Conservation (phyloP, 2,797 vertebrate species). For the Synaphobranchus kaupii region DNA sequence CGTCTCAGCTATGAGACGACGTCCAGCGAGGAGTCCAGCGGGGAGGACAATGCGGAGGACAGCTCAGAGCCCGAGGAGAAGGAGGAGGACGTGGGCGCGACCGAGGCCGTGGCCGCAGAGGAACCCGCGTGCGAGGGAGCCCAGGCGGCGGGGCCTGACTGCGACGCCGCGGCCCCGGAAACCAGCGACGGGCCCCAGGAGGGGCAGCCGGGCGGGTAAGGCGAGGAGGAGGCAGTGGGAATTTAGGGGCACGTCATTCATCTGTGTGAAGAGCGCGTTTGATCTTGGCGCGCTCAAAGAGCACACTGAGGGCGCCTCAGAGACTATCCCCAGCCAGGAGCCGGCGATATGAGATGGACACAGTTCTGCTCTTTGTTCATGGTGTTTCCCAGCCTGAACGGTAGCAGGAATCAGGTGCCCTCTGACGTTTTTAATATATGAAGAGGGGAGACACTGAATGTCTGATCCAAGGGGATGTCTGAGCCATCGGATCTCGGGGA, state of each 20-base stretch:
- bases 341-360: slow-evolving; percentile 30
- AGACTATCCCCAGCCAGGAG: slow-evolving; percentile 7
- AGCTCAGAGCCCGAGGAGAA: slow-evolving; percentile 63
- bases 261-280: slow-evolving; percentile 22
- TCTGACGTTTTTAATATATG: slow-evolving; percentile 45
- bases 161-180: slow-evolving; percentile 52
- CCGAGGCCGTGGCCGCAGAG: neutral
- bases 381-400: slow-evolving; percentile 38
- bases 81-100: slow-evolving; percentile 40
- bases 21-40: slow-evolving; percentile 93
- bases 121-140: slow-evolving; percentile 37
- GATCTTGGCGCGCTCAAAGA: slow-evolving; percentile 28
- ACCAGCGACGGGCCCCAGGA: slow-evolving; percentile 55
- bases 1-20: slow-evolving; percentile 88
- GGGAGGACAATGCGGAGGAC: slow-evolving; percentile 81
- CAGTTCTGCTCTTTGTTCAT: slow-evolving; percentile 47
- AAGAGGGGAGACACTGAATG: slow-evolving; percentile 7
- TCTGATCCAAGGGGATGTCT: neutral
- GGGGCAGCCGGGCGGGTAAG: slow-evolving; percentile 70
- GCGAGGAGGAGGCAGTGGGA: slow-evolving; percentile 24
- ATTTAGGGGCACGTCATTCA: neutral
- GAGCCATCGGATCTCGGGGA: neutral
- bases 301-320: slow-evolving; percentile 21
- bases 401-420: slow-evolving; percentile 45
- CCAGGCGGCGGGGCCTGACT: slow-evolving; percentile 52